Evolutionary conservation across 1,140 invertebrate genomes (phyloP), one percentile per base, ranked within the genome.

Genomic region (Drosophila tropicalis): DNA sequence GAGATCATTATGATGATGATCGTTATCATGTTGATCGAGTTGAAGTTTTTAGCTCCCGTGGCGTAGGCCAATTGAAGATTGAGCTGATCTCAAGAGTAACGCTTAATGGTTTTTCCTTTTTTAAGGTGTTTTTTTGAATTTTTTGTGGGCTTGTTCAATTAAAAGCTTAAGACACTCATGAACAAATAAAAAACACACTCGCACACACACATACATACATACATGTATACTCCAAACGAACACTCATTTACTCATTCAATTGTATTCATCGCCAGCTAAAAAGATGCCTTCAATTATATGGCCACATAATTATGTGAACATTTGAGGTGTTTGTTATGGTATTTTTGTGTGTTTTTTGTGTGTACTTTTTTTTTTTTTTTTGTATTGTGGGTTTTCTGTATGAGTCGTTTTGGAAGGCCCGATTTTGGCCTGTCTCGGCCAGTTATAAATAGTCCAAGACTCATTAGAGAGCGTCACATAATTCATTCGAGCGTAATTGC

Each of bases 101-200:
- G 80, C 73, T 71, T 89, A 87, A 83, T 78, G 83, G 25, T 71
- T 81, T 69, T 76, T 76, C 47, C 69, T 61, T 54, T 39, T 57
- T 22, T 39, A 56, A 10, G 41, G 25, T 22, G 13, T 67, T 19
- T 32, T 56, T 70, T 87, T 29, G 0, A 6, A 5, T 29, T 51
- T 10, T 51, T 78, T 72, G 68, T 70, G 82, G 66, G 76, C 83
- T 79, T 86, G 83, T 87, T 82, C 79, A 85, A 85, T 85, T 86
- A 87, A 87, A 82, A 86, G 79, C 76, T 81, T 79, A 67, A 76
- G 61, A 65, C 64, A 62, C 32, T 67, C 66, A 47, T 39, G n/a
- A 34, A 32, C 34, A 67, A 51, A 51, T 22, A 51, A 51, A 51
- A 39, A 39, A 39, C 12, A 12, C 10, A 39, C 36, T 13, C 36